Evolutionary conservation across 1,140 invertebrate genomes (phyloP), one percentile per base, ranked within the genome.

Genomic region (Lutraria rhynchaena): DNA sequence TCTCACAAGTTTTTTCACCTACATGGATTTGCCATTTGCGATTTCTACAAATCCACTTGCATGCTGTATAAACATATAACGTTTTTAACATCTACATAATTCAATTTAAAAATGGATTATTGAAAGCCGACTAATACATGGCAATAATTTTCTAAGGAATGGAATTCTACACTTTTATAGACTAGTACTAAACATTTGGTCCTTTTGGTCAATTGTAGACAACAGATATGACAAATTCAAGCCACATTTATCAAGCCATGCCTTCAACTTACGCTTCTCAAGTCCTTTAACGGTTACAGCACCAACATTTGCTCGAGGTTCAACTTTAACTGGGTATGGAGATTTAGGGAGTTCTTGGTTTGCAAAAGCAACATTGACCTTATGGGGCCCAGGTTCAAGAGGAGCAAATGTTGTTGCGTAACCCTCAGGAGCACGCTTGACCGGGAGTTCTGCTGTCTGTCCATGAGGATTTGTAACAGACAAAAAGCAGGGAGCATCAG

Each of bases 251-350:
- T 75, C 0, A 37, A 67, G 55, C 55, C 73, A 75, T 75, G 73
- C 73, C n/a, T 37, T 15, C 31, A 75, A 75, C 96, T 96, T 95
- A 98, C 97, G 96, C 87, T 95, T 95, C 89, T 97, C 96, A 9
- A 98, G 93, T 75, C 96, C 97, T 78, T 97, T 96, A 31, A 98
- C 96, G 92, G 95, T 95, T 60, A 98, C 95, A 89, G 97, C 97
- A 33, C 95, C 96, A 44, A 97, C 95, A 89, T 98, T 96, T 46
- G 97, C 94, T 83, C 94, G 94, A 9, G 96, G 95, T 86, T 95
- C 94, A 44, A 97, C 95, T 65, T 95, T 83, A 22, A 98, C 95
- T 65, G 95, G 95, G 76, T 97, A 95, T 3, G 98, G 98, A 0
- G 97, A 98, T 90, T 98, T 97, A 33, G 95, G 95, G 84, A 97